Evolutionary conservation across 2,888 invertebrate genomes (phyloP), one percentile per base, ranked within the genome.

Genomic region (Silvanus unidentatus): DNA sequence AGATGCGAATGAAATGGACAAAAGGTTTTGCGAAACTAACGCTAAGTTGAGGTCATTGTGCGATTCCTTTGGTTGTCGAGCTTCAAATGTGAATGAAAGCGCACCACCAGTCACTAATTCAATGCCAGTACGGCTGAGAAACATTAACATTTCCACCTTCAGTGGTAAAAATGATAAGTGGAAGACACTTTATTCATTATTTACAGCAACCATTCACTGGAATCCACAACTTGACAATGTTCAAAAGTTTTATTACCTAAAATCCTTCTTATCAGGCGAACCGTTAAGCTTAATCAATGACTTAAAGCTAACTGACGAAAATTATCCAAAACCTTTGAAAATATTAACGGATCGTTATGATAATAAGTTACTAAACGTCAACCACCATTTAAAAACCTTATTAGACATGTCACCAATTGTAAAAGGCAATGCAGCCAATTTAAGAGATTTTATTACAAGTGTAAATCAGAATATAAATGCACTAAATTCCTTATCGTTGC

Each of bases 391-490:
- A 12, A 37, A 37, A 15, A 4, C 16, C 4, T 6, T 37, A n/a
- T 12, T 37, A 13, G 38, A 37, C 3, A 37, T 37, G 10, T 15
- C 38, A 3, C 3, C 15, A 12, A 8, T 37, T 11, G 8, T n/a
- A 4, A 37, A 37, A 15, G 13, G 13, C 4, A 37, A 16, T 12
- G 38, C 38, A 3, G 3, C n/a, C 5, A 15, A 15, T 16, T 16
- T 37, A 15, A 16, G 38, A 6, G 22, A 15, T 5, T 37, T 15
- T 37, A n/a, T 37, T 8, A 16, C 11, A 2, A 12, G 9, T n/a
- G 13, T 37, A 37, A 37, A 16, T 16, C 22, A 37, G 13, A 3
- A 37, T 37, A 4, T 37, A 37, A 37, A 37, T n/a, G 15, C 38
- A 6, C 10, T 37, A n/a, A 15, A 16, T 6, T 10, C 16, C 3